Evolutionary conservation across 2,113 vertebrate genomes (phyloP), one percentile per base, ranked within the genome.

Genomic region (Anthoscopus minutus): DNA sequence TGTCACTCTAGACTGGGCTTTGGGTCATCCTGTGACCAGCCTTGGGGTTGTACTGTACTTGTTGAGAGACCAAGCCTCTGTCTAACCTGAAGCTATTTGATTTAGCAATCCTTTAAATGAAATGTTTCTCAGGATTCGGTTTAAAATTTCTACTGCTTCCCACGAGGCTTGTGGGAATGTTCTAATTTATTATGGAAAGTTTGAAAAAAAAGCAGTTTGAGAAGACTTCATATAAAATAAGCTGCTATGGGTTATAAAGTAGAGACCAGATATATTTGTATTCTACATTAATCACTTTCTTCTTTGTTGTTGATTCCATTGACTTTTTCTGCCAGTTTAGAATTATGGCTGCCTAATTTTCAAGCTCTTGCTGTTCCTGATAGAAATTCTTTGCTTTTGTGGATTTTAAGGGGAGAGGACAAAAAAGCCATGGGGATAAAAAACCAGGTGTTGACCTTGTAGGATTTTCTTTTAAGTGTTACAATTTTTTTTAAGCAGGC

Each of bases 381-480:
- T n/a, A 64, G 48, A 82, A 88, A 24, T 67, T 72, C 4, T 16
- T 66, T 73, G 17, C 31, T 78, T 69, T 66, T 74, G 5, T 51
- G 45, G 20, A 50, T 84, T 66, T 90, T 66, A 62, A 62, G 17
- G 42, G 56, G 69, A 64, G 24, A 77, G 22, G 25, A 60, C 21
- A 28, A 54, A 73, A 65, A 47, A 53, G 20, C 11, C 5, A 2
- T 30, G 17, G 3, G 1, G 3, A 0, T 7, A 31, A 27, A 16
- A 53, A 8, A 4, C 45, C 24, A 23, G 23, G 7, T 13, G 15
- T 22, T 71, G 17, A 5, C 71, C 48, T 24, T 9, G 31, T 40
- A 58, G 22, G 6, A 57, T 91, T 71, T 67, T 81, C 40, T 33
- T 51, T 30, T 78, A 40, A n/a, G 40, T 69, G 21, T 30, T 89